Evolutionary conservation across 2,797 vertebrate genomes (phyloP).

Genomic region (Sus cebifrons): DNA sequence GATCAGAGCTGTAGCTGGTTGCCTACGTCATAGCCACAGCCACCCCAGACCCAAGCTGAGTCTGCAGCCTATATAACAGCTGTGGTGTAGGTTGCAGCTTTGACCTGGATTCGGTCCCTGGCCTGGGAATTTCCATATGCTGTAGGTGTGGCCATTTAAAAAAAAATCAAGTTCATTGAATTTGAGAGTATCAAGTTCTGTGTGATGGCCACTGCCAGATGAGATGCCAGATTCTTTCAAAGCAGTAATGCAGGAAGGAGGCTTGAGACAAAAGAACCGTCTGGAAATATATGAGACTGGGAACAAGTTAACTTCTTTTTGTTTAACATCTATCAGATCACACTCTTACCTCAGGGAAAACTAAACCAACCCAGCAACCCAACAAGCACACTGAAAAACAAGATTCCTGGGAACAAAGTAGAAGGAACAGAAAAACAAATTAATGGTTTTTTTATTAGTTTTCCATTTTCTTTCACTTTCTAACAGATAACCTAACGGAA

Average conservation of each 20-base stretch:
- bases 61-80: no score
- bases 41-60: no score
- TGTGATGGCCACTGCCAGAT: neutral
- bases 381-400: neutral
- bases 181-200: neutral
- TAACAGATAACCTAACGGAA: neutral
- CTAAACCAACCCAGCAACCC: neutral
- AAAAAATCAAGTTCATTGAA: neutral
- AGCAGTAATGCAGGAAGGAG: neutral
- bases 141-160: no score
- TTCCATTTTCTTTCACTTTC: neutral
- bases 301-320: conserved; percentile 1
- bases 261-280: neutral
- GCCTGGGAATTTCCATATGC: no score
- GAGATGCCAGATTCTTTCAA: neutral
- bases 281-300: neutral
- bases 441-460: neutral
- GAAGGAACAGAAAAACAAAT: neutral
- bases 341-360: neutral
- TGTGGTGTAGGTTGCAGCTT: no score
- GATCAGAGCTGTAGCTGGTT: no score
- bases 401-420: neutral
- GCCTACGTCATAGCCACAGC: no score
- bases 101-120: no score
- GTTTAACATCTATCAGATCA: neutral